Percentiles rank a stretch among this genome's conserved stretches.
Conservation (phyloP, 1,140 invertebrate species). For the Pogonus chalceus region DNA sequence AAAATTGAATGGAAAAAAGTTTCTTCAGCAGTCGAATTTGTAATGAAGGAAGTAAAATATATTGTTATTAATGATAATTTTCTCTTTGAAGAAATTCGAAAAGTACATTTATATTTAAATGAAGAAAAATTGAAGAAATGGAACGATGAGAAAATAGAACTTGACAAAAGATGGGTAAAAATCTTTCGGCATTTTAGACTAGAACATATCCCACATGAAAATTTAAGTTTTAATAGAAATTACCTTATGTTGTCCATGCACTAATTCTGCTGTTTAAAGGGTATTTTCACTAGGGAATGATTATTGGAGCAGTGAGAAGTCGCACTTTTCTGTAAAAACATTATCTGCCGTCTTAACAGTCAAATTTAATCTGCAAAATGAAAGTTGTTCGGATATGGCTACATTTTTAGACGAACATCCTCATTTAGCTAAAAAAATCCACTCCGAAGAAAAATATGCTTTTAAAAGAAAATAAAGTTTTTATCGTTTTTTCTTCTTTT, state of each 20-base stretch:
- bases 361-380: background rate
- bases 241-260: background rate
- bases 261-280: background rate
- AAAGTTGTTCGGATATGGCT: background rate
- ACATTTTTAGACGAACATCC: background rate
- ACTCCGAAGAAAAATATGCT: no score
- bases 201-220: background rate
- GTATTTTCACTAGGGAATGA: background rate
- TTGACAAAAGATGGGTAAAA: background rate
- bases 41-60: no score
- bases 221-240: background rate
- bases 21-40: no score
- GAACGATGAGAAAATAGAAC: background rate
- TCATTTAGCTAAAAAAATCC: background rate
- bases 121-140: no score
- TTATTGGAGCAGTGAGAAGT: background rate
- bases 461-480: no score
- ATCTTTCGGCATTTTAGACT: background rate
- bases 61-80: no score
- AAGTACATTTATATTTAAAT: no score
- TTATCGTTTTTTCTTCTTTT: no score
- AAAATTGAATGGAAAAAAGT: no score
- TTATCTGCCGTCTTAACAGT: background rate
- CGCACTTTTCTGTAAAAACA: background rate
- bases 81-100: no score